Evolutionary conservation across 2,888 invertebrate species (phyloP), one percentile per base, ranked within the genome.

Genomic region (Altica lythri): DNA sequence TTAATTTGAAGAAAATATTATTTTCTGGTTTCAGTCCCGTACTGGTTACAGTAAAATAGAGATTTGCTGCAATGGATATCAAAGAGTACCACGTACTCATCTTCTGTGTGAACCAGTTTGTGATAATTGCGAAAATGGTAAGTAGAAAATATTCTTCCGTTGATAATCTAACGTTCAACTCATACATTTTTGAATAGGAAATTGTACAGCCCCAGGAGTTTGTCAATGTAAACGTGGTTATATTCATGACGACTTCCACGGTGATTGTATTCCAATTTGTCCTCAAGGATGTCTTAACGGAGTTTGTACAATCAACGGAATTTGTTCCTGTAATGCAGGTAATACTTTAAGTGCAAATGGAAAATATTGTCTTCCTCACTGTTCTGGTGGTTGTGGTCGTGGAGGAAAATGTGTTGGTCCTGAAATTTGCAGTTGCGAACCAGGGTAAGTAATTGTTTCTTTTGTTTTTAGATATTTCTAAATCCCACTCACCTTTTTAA

Each of bases 41-140:
- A 75, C 84, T 4, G 81, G 83, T 14, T 79, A 83, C 65, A 87
- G 86, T 67, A 81, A 81, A 55, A 83, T 88, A 63, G 79, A 85
- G 58, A 79, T 85, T 16, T 90, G 90, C 69, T 90, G 90, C 69
- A 80, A 82, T 0, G 90, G 89, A 10, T 90, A 85, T 74, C 78
- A 79, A 55, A 81, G 83, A 8, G 84, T 86, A 71, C 76, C 79
- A 4, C 80, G 81, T 69, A 81, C 77, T 2, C 78, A 79, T 68
- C 66, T 68, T 49, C 78, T 79, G 45, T 88, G 87, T 68, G 81
- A 83, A 34, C 83, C 86, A 0, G 76, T 81, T 10, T 90, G 90
- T 67, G 79, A 79, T 16, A 83, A 83, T 5, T 90, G 90, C 62
- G 71, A 84, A 45, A 88, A 89, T 63, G 89, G 87, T 12, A 42